Conservation (phyloP, 2,888 invertebrate species). For the Phortica okadai region DNA sequence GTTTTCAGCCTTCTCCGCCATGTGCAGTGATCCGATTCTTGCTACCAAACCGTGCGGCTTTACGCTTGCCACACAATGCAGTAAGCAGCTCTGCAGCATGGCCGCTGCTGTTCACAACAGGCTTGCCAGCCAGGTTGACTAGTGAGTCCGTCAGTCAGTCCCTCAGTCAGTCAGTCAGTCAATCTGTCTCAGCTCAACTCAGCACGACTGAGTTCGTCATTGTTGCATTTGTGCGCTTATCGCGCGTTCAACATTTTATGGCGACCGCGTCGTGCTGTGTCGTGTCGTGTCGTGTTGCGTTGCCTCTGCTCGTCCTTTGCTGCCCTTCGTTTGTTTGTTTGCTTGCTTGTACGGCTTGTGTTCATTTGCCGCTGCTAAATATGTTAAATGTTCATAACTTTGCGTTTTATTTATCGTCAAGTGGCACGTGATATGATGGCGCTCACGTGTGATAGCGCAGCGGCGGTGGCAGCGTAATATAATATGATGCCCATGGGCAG, state of each 20-base stretch:
- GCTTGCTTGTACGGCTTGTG: conserved; percentile 12
- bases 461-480: background rate
- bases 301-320: background rate
- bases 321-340: background rate
- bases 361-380: conserved; percentile 48
- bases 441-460: conserved; percentile 46
- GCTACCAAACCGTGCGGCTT: conserved; percentile 6
- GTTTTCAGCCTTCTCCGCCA: background rate
- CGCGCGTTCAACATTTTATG: conserved; percentile 9
- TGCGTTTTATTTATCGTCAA: conserved; percentile 63
- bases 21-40: conserved; percentile 16
- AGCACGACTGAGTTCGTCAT: background rate
- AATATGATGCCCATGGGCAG: conserved; percentile 8
- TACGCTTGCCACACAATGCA: conserved; percentile 3
- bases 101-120: too few species aligned
- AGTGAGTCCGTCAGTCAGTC: too few species aligned
- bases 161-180: too few species aligned
- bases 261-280: background rate
- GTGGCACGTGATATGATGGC: conserved; percentile 61
- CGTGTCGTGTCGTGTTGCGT: background rate
- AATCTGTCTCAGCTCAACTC: background rate
- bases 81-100: background rate
- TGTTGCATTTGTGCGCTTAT: conserved; percentile 22
- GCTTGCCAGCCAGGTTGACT: too few species aligned
- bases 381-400: conserved; percentile 67